Conservation (phyloP, 1,140 invertebrate species). For the Mycetomoellerius zeteki region DNA sequence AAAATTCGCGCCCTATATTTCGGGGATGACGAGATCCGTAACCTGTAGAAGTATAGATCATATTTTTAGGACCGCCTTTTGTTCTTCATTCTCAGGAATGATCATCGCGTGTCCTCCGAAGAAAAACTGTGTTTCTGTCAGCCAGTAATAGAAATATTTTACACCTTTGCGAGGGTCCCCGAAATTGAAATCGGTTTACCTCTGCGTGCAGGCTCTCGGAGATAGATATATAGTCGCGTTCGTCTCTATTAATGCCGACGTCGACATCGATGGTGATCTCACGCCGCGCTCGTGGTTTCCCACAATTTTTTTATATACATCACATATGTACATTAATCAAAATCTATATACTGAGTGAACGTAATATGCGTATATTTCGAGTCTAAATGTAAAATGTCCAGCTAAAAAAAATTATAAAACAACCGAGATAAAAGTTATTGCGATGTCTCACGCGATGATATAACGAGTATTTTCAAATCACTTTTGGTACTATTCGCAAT, state of each 20-base stretch:
- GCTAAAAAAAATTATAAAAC: neutral
- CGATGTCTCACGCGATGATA: neutral
- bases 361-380: neutral
- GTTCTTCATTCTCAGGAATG: neutral
- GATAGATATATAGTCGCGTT: conserved; percentile 48
- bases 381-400: neutral
- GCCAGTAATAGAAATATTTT: conserved; percentile 73
- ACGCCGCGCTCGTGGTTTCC: neutral
- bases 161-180: conserved; percentile 61
- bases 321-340: conserved; percentile 24
- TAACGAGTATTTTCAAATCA: neutral
- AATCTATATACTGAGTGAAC: neutral
- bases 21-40: neutral
- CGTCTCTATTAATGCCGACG: conserved; percentile 8
- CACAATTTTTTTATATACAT: conserved; percentile 56
- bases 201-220: conserved; percentile 20
- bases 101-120: conserved; percentile 71
- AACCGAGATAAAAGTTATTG: neutral
- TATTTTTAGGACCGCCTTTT: neutral
- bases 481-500: neutral
- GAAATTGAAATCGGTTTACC: conserved; percentile 74
- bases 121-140: neutral
- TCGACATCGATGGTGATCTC: conserved; percentile 26
- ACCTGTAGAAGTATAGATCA: neutral
- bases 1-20: neutral